phyloP scores from a whole-genome alignment of 1,140 invertebrate species.

The Venturia canescens region DNA sequence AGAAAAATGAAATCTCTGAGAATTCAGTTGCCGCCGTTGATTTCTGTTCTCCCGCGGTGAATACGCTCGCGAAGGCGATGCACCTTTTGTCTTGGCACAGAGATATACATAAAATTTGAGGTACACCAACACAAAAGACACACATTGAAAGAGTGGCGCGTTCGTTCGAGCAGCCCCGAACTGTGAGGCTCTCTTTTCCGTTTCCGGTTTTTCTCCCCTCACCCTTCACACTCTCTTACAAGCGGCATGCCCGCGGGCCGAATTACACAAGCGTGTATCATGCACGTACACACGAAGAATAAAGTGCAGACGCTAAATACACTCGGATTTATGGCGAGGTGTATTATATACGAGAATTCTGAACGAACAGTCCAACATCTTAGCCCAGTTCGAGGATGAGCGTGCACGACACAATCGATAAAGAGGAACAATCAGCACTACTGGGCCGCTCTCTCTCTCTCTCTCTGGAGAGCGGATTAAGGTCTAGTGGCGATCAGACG shows the following conservation, averaged over 20 bases:
- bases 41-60: too few species aligned
- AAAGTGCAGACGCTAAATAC: neutral
- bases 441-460: constrained; percentile 46
- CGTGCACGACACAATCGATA: constrained; percentile 54
- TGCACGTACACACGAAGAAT: neutral
- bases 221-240: neutral
- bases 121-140: too few species aligned
- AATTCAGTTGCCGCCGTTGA: too few species aligned
- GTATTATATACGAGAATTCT: too few species aligned
- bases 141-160: neutral
- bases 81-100: neutral
- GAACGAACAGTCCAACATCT: constrained; percentile 16
- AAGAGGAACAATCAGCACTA: constrained; percentile 62
- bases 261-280: neutral
- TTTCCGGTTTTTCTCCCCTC: constrained; percentile 4
- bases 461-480: constrained; percentile 62
- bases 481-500: constrained; percentile 68
- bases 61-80: too few species aligned
- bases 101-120: neutral
- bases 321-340: neutral
- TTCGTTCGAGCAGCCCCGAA: neutral
- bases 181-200: constrained; percentile 6
- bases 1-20: too few species aligned
- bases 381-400: constrained; percentile 40
- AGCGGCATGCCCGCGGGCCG: neutral